Base-by-base conservation (phyloP, 2,888 invertebrate genomes). In the Heliconius hortense region DNA sequence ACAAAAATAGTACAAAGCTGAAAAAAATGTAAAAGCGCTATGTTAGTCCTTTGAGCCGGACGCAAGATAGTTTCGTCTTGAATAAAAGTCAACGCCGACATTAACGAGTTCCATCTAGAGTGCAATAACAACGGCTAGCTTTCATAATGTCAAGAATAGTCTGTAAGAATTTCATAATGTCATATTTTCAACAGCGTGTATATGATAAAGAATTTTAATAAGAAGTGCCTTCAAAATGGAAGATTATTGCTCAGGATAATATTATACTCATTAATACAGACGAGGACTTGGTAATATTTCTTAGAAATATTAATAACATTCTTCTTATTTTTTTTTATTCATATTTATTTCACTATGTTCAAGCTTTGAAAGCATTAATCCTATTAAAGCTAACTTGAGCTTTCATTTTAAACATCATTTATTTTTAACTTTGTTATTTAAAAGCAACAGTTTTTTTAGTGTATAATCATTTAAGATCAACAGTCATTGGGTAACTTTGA, bases 31-130 rank as follows among this genome's bases (percentile, higher is more conserved):
- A 53, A 76, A 48, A 68, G 35, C 60, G 43, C 35, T 60, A 67
- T 43, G 39, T 69, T 63, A 68, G 74, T 74, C 68, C 74, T 68
- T 68, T 60, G 74, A 74, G 74, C 74, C 48, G 74, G 74, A 74
- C 31, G 28, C 67, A 24, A 68, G 26, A n/a, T 43, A 43, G 48
- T n/a, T 68, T 62, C 67, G 24, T 39, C 60, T 68, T 62, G 28
- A 74, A 74, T 74, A 74, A 74, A 74, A 62, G 62, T 68, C 74
- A 74, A 28, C 68, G 43, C 43, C 43, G 62, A 62, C 74, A 68
- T 68, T 74, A 74, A 74, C 62, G 62, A 48, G 48, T 39, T 68
- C 24, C 60, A 74, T 74, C 68, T 31, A 48, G 28, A 60, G 26
- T 60, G 73, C 56, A 68, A 67, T 71, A 71, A 71, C 26, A 60